Evolutionary conservation across 2,888 invertebrate species (phyloP).

Genomic region (Mythimna impura): DNA sequence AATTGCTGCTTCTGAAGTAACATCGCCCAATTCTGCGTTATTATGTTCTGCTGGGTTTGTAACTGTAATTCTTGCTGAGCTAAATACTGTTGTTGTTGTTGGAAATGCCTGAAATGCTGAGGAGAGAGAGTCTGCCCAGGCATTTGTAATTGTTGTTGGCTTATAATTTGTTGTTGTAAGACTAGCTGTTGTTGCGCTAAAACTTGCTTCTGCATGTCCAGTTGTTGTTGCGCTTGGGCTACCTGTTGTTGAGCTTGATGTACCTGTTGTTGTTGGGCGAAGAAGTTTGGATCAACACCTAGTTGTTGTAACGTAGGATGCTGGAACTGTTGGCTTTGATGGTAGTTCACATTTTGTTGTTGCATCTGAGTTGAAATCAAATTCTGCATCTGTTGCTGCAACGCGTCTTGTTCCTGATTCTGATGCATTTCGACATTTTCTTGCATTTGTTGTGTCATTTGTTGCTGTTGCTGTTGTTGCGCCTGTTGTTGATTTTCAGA

Average conservation of each 20-base stretch:
- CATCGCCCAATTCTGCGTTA: slow-evolving; percentile 89
- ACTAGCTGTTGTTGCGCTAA: slow-evolving; percentile 87
- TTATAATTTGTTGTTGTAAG: slow-evolving; percentile 86
- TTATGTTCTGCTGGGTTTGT: slow-evolving; percentile 90
- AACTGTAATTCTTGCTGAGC: slow-evolving; percentile 88
- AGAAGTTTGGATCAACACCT: slow-evolving; percentile 79
- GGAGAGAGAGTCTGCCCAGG: slow-evolving; percentile 88
- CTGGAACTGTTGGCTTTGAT: slow-evolving; percentile 80
- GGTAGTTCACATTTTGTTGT: slow-evolving; percentile 78
- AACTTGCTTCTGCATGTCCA: slow-evolving; percentile 88
- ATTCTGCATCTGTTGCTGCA: slow-evolving; percentile 82
- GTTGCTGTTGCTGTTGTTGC: slow-evolving; percentile 70
- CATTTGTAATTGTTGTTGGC: slow-evolving; percentile 83
- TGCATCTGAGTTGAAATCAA: slow-evolving; percentile 79
- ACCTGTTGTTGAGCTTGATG: slow-evolving; percentile 87
- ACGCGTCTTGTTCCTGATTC: slow-evolving; percentile 64
- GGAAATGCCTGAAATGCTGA: slow-evolving; percentile 82
- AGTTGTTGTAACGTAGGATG: slow-evolving; percentile 76
- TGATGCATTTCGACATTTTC: slow-evolving; percentile 74
- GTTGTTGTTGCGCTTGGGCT: slow-evolving; percentile 85
- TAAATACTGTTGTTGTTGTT: slow-evolving; percentile 87
- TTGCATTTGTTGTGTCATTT: slow-evolving; percentile 69
- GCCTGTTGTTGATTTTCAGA: slow-evolving; percentile 78
- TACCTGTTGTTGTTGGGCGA: slow-evolving; percentile 86
- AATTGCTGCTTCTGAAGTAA: slow-evolving; percentile 88